These are phyloP conservation scores for Oxyscelio sp. DNA, from an alignment of 2,888 invertebrate species.

Conservation along the genomic window DNA sequence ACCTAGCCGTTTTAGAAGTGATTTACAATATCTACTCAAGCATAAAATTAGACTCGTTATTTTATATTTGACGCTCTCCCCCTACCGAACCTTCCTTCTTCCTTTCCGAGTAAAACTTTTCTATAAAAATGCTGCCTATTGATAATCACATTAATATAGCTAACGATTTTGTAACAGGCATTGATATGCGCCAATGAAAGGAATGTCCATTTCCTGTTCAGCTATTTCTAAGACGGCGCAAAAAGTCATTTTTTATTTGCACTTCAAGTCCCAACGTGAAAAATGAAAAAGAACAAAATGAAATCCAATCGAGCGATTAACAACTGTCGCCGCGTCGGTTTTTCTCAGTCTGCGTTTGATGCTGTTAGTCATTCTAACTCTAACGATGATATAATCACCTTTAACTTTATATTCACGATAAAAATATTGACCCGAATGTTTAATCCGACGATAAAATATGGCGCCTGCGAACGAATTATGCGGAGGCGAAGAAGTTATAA, in stretches of 20 bases:
- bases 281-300: no score
- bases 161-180: background rate
- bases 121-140: no score
- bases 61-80: no score
- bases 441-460: background rate
- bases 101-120: no score
- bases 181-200: background rate
- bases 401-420: constrained; percentile 19
- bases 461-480: background rate
- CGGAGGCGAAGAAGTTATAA: constrained; percentile 29
- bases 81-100: no score
- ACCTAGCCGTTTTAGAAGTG: no score
- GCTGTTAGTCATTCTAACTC: constrained; percentile 17
- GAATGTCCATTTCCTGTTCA: background rate
- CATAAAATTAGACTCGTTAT: no score
- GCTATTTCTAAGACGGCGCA: background rate
- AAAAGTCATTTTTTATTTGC: background rate
- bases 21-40: no score
- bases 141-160: background rate
- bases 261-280: background rate
- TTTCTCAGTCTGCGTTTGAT: constrained; percentile 24
- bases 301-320: no score
- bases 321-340: no score
- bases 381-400: constrained; percentile 29
- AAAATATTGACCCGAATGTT: constrained; percentile 35